A percentile compares a stretch with the other conserved stretches of the same genome.
phyloP scores from a whole-genome alignment of 2,113 vertebrate genomes.

The Ifrita kowaldi region DNA sequence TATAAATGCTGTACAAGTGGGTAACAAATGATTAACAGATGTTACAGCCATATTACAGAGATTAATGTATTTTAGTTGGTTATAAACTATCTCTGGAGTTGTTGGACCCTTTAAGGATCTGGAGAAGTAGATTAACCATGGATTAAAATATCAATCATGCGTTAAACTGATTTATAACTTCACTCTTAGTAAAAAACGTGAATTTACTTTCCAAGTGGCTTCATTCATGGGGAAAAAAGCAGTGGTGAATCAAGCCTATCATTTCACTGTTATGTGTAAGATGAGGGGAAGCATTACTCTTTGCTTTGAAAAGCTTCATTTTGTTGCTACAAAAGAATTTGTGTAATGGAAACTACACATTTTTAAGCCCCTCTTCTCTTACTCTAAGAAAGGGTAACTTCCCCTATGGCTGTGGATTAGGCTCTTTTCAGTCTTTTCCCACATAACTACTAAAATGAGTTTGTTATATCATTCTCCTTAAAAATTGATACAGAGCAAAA shows the following conservation, averaged over 20 bases:
- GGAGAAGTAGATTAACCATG: not conserved
- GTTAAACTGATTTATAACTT: not conserved
- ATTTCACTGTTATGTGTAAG: not conserved
- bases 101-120: not conserved
- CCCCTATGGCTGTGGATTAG: not conserved
- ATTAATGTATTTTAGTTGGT: constrained; percentile 9
- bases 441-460: not conserved
- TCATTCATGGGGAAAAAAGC: not conserved
- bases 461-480: not conserved
- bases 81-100: constrained; percentile 27
- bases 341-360: not conserved
- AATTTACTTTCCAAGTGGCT: not conserved
- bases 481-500: not conserved
- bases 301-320: not conserved
- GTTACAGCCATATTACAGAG: not conserved
- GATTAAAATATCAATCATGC: constrained; percentile 25
- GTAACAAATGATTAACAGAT: constrained; percentile 61
- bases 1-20: constrained; percentile 11
- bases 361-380: not conserved
- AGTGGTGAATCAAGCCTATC: not conserved
- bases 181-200: not conserved
- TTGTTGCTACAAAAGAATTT: not conserved
- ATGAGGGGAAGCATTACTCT: not conserved
- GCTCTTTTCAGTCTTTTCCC: not conserved
- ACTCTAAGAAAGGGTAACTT: not conserved